Evolutionary conservation across 1,140 invertebrate genomes (phyloP).

Genomic region (Stenopsyche tienmushanensis): DNA sequence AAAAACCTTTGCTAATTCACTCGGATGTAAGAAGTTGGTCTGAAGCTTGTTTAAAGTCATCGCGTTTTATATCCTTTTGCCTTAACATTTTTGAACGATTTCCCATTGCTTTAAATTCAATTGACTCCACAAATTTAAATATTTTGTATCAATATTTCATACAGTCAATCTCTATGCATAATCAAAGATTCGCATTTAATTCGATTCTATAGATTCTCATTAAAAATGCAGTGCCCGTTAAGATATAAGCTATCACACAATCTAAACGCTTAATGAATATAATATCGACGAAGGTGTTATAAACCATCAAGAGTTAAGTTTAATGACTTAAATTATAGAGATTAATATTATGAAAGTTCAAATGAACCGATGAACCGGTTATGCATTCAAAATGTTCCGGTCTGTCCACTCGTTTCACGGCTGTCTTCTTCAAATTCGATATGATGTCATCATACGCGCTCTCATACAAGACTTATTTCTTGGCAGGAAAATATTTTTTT

Average conservation of each 20-base stretch:
- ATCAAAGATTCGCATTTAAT: not conserved
- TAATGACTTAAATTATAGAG: no score
- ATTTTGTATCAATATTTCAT: not conserved
- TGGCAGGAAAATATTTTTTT: not conserved
- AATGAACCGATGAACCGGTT: no score
- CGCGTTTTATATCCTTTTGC: not conserved
- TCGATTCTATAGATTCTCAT: not conserved
- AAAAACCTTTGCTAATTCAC: slow-evolving; percentile 9
- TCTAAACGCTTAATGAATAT: not conserved
- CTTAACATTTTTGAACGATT: not conserved
- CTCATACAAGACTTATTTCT: not conserved
- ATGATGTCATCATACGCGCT: not conserved
- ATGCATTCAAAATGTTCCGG: no score
- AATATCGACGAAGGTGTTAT: no score
- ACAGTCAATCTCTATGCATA: not conserved
- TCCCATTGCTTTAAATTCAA: not conserved
- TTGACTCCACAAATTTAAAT: not conserved
- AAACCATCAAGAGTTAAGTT: no score
- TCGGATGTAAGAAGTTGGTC: no score
- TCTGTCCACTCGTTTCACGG: not conserved
- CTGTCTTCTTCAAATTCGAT: not conserved
- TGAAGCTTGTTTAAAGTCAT: not conserved
- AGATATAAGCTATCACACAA: not conserved
- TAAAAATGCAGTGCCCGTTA: not conserved
- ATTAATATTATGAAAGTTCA: no score